Percentiles rank a stretch among this genome's conserved stretches.
These are phyloP conservation scores for Heliconius charithonia DNA, from an alignment of 2,888 invertebrate genomes.

Conservation along the genomic window DNA sequence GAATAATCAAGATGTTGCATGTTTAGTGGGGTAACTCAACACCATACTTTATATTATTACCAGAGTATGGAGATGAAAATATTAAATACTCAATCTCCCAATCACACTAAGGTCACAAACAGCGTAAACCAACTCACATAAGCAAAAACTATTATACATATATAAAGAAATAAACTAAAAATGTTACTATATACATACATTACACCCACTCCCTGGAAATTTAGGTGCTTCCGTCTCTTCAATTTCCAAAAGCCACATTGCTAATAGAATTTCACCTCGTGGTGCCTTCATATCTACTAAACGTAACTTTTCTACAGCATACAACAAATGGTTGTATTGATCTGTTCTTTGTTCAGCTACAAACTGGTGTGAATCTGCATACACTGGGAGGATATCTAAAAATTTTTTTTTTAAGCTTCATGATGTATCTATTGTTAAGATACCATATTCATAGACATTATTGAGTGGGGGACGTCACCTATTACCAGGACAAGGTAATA, in stretches of 20 bases:
- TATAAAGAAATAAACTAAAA: neutral
- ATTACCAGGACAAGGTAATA: neutral
- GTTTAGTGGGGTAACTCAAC: no score
- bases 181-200: slow-evolving; percentile 55
- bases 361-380: slow-evolving; percentile 89
- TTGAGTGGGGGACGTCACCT: no score
- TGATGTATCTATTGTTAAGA: neutral
- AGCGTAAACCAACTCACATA: neutral
- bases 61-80: no score
- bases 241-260: slow-evolving; percentile 92
- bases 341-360: slow-evolving; percentile 89
- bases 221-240: slow-evolving; percentile 79
- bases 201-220: slow-evolving; percentile 68
- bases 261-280: slow-evolving; percentile 87
- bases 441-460: neutral
- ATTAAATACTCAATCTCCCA: no score
- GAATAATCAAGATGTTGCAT: no score
- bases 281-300: slow-evolving; percentile 86
- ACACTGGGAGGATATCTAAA: slow-evolving; percentile 90
- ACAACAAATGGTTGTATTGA: slow-evolving; percentile 89
- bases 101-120: no score
- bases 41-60: no score
- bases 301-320: slow-evolving; percentile 87
- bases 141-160: neutral
- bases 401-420: slow-evolving; percentile 37